These are phyloP conservation scores for Apteryx mantelli DNA, from an alignment of 2,113 vertebrate genomes.

Conservation along the genomic window DNA sequence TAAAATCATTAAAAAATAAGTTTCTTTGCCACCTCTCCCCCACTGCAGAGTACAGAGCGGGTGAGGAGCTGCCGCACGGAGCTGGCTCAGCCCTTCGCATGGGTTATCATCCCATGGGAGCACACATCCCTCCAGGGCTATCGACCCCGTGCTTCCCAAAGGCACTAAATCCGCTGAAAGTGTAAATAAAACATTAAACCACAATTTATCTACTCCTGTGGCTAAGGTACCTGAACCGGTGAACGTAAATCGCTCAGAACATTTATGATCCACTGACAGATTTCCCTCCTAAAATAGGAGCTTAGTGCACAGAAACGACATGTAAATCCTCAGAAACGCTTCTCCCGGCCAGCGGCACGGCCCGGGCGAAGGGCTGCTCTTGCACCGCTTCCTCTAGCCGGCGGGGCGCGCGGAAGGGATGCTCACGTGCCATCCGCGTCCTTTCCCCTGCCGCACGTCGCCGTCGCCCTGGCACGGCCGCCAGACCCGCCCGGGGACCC, in stretches of 20 bases:
- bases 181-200: neutral
- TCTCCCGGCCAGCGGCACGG: rapidly evolving
- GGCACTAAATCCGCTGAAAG: conserved; percentile 9
- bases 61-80: rapidly evolving
- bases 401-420: neutral
- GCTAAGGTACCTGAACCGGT: neutral
- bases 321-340: neutral
- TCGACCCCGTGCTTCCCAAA: neutral
- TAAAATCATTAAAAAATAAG: conserved; percentile 20
- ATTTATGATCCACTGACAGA: conserved; percentile 37
- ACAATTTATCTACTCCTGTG: conserved; percentile 27
- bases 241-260: neutral
- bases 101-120: neutral
- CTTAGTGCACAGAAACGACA: neutral
- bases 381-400: neutral
- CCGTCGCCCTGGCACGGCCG: rapidly evolving
- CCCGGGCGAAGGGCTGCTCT: rapidly evolving
- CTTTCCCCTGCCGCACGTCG: rapidly evolving
- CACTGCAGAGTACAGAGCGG: neutral
- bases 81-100: rapidly evolving
- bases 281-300: conserved; percentile 20
- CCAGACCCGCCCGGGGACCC: rapidly evolving
- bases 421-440: neutral
- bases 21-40: neutral
- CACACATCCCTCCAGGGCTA: neutral